These are phyloP conservation scores for Poecilia gillii DNA, from an alignment of 2,797 vertebrate genomes.

Conservation along the genomic window DNA sequence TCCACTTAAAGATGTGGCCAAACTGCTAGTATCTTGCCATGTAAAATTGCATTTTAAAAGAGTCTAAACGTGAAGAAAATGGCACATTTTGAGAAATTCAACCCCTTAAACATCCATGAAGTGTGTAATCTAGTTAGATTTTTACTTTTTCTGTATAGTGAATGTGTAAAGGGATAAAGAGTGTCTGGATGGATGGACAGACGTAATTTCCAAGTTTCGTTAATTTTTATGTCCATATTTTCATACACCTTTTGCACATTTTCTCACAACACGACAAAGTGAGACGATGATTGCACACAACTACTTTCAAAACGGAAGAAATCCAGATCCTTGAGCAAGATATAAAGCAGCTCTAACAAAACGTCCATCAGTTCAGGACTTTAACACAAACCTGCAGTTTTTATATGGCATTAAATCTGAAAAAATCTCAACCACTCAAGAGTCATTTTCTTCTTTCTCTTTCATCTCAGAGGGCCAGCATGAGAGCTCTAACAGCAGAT, in stretches of 20 bases:
- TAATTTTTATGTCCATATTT: not conserved
- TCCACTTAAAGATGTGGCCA: not conserved
- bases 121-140: not conserved
- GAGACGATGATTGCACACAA: not conserved
- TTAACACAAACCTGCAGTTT: not conserved
- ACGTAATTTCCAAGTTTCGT: not conserved
- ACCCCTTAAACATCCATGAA: not conserved
- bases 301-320: not conserved
- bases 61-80: not conserved
- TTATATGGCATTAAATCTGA: not conserved
- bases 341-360: not conserved
- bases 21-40: not conserved
- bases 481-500: conserved; percentile 21
- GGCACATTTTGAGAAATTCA: not conserved
- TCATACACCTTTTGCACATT: not conserved
- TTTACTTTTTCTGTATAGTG: not conserved
- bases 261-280: not conserved
- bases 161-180: not conserved
- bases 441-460: conserved; percentile 2
- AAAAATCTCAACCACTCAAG: conserved; percentile 1
- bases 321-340: not conserved
- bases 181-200: not conserved
- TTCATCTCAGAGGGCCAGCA: conserved; percentile 30
- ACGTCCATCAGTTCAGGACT: not conserved
- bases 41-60: not conserved